Evolutionary conservation across 2,888 invertebrate genomes (phyloP), one percentile per base, ranked within the genome.

Genomic region (Subacronicta megacephala): DNA sequence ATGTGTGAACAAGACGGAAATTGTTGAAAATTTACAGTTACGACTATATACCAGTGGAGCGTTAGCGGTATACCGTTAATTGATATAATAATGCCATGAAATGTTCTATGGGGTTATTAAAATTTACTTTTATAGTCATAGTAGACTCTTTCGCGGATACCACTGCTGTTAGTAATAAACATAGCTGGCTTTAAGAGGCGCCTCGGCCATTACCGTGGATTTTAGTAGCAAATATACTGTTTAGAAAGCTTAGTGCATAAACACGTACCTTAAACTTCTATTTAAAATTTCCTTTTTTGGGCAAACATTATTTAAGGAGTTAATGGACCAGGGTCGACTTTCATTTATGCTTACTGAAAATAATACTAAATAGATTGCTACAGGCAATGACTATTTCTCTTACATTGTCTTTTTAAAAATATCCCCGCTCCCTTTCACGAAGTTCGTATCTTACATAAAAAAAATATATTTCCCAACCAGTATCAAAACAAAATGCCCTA

Each of bases 21-120:
- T 72, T 70, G 64, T 54, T 60, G 36, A 45, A 70, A 68, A 57
- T 57, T 13, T 68, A 73, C 74, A 65, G 70, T 72, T 69, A 70
- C 42, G 53, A 66, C 62, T 54, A 64, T 58, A 59, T 62, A 47
- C 43, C 33, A 35, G 46, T 36, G 36, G 23, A 47, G 60, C 62
- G 62, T 75, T 79, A 76, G 71, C 75, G 56, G 62, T 55, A 46
- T 50, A 46, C 47, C 57, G 67, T 62, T 80, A 82, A 80, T 75
- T 78, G 75, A 67, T 69, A 75, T 78, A 73, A 80, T 78, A 64
- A 52, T 46, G 35, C 60, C 45, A 60, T 73, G 52, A 75, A 76
- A 61, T 59, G 52, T 44, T 62, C 29, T 50, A 50, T 67, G 56
- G 50, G 55, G 52, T 53, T 45, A 70, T 70, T 61, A 58, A 66